Percentiles rank a stretch among this genome's conserved stretches.
Evolutionary conservation across 2,797 vertebrate genomes (phyloP).

Genomic region (Graptemys geographica): DNA sequence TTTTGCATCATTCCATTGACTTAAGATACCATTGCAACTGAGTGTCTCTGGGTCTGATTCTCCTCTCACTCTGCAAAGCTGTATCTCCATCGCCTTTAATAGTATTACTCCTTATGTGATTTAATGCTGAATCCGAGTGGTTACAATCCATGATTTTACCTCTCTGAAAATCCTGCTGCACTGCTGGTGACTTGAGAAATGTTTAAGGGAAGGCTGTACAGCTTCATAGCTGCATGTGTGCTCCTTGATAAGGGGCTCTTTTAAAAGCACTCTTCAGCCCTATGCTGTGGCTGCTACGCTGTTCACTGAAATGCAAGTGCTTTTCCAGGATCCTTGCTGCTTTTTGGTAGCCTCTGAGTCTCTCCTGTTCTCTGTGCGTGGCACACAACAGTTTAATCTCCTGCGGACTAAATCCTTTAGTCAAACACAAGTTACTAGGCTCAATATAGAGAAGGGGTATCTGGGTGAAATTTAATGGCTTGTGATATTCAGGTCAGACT

Average conservation of each 20-base stretch:
- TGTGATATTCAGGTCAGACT: not conserved
- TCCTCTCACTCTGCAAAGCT: not conserved
- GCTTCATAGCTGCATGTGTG: not conserved
- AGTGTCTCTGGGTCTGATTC: fast-evolving
- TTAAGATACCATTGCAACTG: fast-evolving
- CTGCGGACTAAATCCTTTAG: not conserved
- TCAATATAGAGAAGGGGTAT: not conserved
- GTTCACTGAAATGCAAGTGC: fast-evolving
- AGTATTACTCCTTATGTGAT: not conserved
- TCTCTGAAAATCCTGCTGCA: not conserved
- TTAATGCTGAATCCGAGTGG: not conserved
- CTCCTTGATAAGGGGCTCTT: not conserved
- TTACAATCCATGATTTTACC: not conserved
- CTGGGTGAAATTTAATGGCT: not conserved
- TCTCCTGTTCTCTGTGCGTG: not conserved
- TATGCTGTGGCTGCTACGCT: not conserved
- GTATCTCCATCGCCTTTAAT: not conserved
- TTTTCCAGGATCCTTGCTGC: not conserved
- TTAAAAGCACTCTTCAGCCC: not conserved
- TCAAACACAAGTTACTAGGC: not conserved
- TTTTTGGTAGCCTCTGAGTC: not conserved
- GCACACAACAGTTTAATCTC: not conserved
- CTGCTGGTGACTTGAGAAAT: not conserved
- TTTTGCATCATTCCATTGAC: not conserved
- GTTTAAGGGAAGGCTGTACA: fast-evolving